Evolutionary conservation across 2,113 vertebrate genomes (phyloP).

Genomic region (Leucosticte australis): DNA sequence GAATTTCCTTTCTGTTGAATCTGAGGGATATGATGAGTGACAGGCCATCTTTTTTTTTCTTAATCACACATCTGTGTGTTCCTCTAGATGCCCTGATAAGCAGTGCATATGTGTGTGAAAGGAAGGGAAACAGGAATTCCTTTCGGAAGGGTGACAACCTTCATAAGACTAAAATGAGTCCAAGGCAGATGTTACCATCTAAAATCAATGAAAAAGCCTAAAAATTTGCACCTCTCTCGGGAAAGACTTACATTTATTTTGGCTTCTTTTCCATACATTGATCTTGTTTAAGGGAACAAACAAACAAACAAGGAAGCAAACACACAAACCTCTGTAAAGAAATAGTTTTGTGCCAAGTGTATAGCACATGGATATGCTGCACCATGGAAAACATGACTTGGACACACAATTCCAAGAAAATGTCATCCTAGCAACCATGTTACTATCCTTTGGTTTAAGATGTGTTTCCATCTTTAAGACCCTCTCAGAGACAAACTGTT

Average conservation of each 20-base stretch:
- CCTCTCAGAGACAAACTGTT: neutral
- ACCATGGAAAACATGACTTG: neutral
- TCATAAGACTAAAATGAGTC: slow-evolving; percentile 12
- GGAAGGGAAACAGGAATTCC: slow-evolving; percentile 80
- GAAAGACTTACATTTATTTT: slow-evolving; percentile 44
- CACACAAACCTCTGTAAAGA: neutral
- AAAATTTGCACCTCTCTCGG: slow-evolving; percentile 35
- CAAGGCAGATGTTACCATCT: slow-evolving; percentile 70
- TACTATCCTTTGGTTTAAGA: neutral
- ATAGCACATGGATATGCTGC: neutral
- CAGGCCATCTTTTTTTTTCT: slow-evolving; percentile 14
- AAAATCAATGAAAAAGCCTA: slow-evolving; percentile 33
- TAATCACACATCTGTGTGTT: slow-evolving; percentile 53
- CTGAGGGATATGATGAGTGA: slow-evolving; percentile 59
- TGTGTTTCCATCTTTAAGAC: neutral
- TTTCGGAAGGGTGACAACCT: slow-evolving; percentile 71
- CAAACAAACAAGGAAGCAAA: neutral
- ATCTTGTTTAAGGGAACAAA: neutral
- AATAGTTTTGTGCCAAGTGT: neutral
- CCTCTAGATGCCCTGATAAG: slow-evolving; percentile 62
- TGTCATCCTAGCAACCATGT: neutral
- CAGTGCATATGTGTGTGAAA: slow-evolving; percentile 49
- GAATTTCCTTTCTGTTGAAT: slow-evolving; percentile 73
- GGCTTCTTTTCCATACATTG: neutral
- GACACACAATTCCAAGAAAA: neutral